Conservation (phyloP, 2,113 vertebrate species). For the Tragelaphus strepsiceros region DNA sequence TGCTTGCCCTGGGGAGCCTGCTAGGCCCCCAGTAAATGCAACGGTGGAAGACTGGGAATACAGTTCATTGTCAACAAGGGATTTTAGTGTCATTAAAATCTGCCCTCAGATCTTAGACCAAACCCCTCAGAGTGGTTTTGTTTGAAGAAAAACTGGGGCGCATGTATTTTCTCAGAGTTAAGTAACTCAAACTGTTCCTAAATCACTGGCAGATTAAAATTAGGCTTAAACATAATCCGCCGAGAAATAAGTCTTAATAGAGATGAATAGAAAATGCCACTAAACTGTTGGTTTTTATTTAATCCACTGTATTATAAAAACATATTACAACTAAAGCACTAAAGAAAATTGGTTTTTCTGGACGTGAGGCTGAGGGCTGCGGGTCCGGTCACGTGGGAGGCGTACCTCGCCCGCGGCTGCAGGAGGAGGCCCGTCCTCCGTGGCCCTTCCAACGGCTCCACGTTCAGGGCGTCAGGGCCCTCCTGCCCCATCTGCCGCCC, state of each 20-base stretch:
- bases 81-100: background rate
- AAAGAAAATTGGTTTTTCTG: slow-evolving; percentile 80
- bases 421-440: background rate
- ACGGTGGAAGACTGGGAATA: rapidly evolving
- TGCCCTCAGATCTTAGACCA: background rate
- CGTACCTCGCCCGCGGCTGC: background rate
- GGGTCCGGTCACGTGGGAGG: slow-evolving; percentile 25
- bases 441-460: too few species aligned
- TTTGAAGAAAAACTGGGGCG: background rate
- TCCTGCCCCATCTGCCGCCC: background rate
- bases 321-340: slow-evolving; percentile 74
- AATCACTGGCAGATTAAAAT: slow-evolving; percentile 74
- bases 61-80: background rate
- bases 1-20: rapidly evolving
- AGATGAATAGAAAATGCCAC: slow-evolving; percentile 52
- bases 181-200: slow-evolving; percentile 54
- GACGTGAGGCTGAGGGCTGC: slow-evolving; percentile 52
- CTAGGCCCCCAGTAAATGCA: rapidly evolving
- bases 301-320: slow-evolving; percentile 69
- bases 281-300: slow-evolving; percentile 71
- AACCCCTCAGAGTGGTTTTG: background rate
- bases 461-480: background rate
- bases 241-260: slow-evolving; percentile 61
- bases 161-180: slow-evolving; percentile 15
- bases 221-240: slow-evolving; percentile 58